A percentile compares a stretch with the other conserved stretches of the same genome.
phyloP scores from a whole-genome alignment of 2,888 invertebrate genomes.

The Ligdia adustata region DNA sequence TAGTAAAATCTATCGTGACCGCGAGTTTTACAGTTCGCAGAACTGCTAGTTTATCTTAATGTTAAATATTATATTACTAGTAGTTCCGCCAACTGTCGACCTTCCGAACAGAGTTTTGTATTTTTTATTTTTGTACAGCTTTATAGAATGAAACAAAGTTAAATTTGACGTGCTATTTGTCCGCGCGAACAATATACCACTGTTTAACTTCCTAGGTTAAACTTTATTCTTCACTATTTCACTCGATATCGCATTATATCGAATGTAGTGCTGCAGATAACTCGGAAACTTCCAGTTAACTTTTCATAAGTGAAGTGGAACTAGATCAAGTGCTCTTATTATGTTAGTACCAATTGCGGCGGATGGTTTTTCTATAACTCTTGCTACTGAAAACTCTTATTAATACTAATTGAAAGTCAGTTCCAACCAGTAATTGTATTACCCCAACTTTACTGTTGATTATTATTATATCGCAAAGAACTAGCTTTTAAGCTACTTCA shows the following conservation, averaged over 20 bases:
- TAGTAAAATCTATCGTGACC: too few relatives aligned
- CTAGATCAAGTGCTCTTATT: slow-evolving; percentile 38
- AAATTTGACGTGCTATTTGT: background rate
- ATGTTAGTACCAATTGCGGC: slow-evolving; percentile 14
- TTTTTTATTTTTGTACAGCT: too few relatives aligned
- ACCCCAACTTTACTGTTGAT: too few relatives aligned
- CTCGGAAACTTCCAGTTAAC: slow-evolving; percentile 48
- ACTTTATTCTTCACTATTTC: slow-evolving; percentile 56
- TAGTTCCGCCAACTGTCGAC: too few relatives aligned
- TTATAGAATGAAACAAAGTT: too few relatives aligned
- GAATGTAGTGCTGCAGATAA: slow-evolving; percentile 50
- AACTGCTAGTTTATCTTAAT: too few relatives aligned
- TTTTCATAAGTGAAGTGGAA: slow-evolving; percentile 45
- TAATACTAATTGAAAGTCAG: background rate
- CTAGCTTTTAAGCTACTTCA: too few relatives aligned
- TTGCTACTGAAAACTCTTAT: slow-evolving; percentile 7
- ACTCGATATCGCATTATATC: slow-evolving; percentile 55
- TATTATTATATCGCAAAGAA: too few relatives aligned
- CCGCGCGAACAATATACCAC: slow-evolving; percentile 37
- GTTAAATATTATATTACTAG: too few relatives aligned
- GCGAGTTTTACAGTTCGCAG: too few relatives aligned
- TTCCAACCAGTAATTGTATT: too few relatives aligned
- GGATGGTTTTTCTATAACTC: slow-evolving; percentile 16
- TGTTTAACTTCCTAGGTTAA: slow-evolving; percentile 58
- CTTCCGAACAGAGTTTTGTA: too few relatives aligned